Evolutionary conservation across 1,140 invertebrate species (phyloP), one percentile per base, ranked within the genome.

Genomic region (Pomacea maculata): DNA sequence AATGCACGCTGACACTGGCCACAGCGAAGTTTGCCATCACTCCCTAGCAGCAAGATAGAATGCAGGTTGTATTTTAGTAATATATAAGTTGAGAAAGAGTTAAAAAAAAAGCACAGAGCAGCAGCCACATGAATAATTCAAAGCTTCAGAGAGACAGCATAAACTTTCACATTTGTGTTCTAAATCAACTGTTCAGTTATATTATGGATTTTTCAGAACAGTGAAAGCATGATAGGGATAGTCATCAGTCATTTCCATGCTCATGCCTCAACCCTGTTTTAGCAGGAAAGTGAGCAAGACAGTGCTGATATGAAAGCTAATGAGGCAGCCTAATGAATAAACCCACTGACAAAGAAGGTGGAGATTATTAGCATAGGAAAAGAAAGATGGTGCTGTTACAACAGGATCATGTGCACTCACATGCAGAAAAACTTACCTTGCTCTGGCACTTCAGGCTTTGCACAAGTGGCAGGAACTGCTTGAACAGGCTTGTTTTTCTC

Each of bases 1-100:
- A 91, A 91, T 1, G 83, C 73, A 67, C 85, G 85, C 71, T 89
- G 90, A 85, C 90, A 91, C 52, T 86, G 80, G 14, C 80, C 79
- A 82, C 90, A 91, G 15, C 81, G 78, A 71, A 87, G 81, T 75
- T 85, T 88, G 6, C 90, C 90, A 85, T 91, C 89, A 76, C 83
- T 55, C 77, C 83, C 90, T 91, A 74, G 21, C 8, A 68, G 61
- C 9, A 78, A n/a, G 67, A 21, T 52, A 64, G 57, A 64, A 45
- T 57, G 6, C 64, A 77, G 19, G 52, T 25, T 65, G 29, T 70
- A 1, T 68, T 72, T 14, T 29, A 21, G 29, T 45, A 64, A 17
- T 65, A 64, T 65, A 14, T 57, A 65, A 7, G 15, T 67, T 17
- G 34, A 45, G 6, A 45, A 45, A 45, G 34, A 45, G 34, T 6